Conservation (phyloP, 2,797 vertebrate genomes). For the Adrianichthys oophorus region DNA sequence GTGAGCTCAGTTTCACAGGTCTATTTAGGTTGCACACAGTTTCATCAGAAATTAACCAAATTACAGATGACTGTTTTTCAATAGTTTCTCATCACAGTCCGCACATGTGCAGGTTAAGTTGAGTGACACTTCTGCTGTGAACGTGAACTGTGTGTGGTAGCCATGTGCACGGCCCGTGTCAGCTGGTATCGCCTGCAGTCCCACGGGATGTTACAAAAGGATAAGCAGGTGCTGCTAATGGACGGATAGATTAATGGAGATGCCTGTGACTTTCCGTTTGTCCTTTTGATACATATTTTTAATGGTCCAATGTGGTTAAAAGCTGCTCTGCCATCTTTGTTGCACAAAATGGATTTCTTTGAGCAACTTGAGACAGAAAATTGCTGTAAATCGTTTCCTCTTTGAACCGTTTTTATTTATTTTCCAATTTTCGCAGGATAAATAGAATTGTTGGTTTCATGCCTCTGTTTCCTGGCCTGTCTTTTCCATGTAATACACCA, state of each 20-base stretch:
- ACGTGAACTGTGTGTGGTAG: not conserved
- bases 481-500: not conserved
- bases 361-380: not conserved
- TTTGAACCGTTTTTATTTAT: not conserved
- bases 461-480: not conserved
- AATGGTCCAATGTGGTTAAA: not conserved
- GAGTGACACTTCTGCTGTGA: not conserved
- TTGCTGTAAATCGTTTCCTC: not conserved
- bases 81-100: not conserved
- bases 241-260: not conserved
- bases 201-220: not conserved
- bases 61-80: not conserved
- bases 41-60: not conserved
- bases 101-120: not conserved
- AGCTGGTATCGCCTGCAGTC: not conserved
- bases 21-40: not conserved
- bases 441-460: not conserved
- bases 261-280: not conserved
- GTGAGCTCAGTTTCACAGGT: not conserved
- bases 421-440: not conserved
- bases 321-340: not conserved
- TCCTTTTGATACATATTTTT: not conserved
- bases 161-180: not conserved
- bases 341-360: not conserved
- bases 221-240: slow-evolving; percentile 7